Conservation (phyloP, 1,140 invertebrate genomes). For the Scaptomyza montana region DNA sequence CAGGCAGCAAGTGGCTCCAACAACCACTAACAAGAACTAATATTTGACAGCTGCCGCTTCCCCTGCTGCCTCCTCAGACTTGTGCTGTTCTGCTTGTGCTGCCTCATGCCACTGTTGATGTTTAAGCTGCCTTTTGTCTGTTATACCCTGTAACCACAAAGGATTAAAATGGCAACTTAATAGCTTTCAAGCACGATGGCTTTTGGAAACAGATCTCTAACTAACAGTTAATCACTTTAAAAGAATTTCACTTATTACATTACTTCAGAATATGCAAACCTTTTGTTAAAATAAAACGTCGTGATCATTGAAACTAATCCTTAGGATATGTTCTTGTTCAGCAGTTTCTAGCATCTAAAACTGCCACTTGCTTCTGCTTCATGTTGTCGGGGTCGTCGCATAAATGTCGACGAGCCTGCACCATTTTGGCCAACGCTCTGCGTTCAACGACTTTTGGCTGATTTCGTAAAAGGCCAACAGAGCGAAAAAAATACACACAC, state of each 20-base stretch:
- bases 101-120: neutral
- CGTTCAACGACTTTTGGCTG: conserved; percentile 78
- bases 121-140: neutral
- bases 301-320: neutral
- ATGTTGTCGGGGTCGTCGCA: conserved; percentile 36
- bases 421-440: conserved; percentile 50
- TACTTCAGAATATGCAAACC: no score
- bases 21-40: conserved; percentile 56
- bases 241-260: no score
- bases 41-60: conserved; percentile 54
- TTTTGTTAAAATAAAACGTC: no score
- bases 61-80: conserved; percentile 4
- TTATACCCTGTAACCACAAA: conserved; percentile 3
- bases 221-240: no score
- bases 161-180: no score
- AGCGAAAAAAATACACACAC: conserved; percentile 38
- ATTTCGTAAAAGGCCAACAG: conserved; percentile 75
- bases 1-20: conserved; percentile 40
- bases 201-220: no score
- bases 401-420: conserved; percentile 51
- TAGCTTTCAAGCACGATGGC: no score
- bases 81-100: neutral
- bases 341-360: neutral
- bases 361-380: neutral
- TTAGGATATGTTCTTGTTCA: neutral